These are phyloP conservation scores for Hozukius guyotensis DNA, from an alignment of 2,797 vertebrate species.

Conservation along the genomic window DNA sequence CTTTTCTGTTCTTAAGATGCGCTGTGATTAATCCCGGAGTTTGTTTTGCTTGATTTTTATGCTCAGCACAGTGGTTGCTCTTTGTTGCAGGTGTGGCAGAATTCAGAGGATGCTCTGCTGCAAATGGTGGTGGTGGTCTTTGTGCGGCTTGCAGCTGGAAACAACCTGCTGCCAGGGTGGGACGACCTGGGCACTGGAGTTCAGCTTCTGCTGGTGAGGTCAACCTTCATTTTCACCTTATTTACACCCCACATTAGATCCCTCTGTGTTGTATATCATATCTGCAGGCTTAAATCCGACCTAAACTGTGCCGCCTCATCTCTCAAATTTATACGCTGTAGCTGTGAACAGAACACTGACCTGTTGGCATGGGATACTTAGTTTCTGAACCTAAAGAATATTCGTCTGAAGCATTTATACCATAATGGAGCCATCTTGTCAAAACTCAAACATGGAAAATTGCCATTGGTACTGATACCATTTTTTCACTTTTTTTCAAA, in stretches of 20 bases:
- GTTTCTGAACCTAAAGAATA: background rate
- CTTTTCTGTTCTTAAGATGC: background rate
- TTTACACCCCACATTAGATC: background rate
- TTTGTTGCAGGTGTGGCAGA: conserved; percentile 92
- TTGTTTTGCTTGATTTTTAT: background rate
- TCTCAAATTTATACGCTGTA: background rate
- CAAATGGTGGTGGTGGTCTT: conserved; percentile 89
- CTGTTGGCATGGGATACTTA: no score
- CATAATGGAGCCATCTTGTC: background rate
- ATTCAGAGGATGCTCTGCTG: conserved; percentile 91
- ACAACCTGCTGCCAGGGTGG: conserved; percentile 84
- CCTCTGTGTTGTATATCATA: background rate
- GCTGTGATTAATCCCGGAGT: background rate
- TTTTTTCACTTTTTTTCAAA: background rate
- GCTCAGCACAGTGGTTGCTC: background rate
- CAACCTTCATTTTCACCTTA: background rate
- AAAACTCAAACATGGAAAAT: background rate
- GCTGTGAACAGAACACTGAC: background rate
- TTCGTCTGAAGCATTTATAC: background rate
- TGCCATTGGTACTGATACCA: background rate
- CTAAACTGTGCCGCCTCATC: background rate
- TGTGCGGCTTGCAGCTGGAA: conserved; percentile 81
- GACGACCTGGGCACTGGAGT: conserved; percentile 89
- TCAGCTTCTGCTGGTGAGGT: conserved; percentile 92
- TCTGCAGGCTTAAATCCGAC: background rate